phyloP scores from a whole-genome alignment of 2,888 invertebrate genomes.

The Apamea epomidion region DNA sequence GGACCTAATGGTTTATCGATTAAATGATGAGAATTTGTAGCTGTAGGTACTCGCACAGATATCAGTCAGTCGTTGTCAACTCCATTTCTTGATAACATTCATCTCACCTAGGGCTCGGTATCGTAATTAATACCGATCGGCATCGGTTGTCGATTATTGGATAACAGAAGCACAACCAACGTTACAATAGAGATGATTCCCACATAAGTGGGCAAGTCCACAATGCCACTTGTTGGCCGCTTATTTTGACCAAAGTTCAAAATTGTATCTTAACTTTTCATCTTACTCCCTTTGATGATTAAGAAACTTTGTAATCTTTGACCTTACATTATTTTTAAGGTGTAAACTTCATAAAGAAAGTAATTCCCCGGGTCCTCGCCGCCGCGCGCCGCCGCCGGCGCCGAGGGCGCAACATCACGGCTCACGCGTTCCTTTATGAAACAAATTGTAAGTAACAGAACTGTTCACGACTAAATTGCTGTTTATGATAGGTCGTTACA shows the following conservation, averaged over 20 bases:
- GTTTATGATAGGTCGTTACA: neutral
- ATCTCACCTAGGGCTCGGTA: neutral
- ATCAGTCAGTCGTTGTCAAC: neutral
- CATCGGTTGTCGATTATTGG: neutral
- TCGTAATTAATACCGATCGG: neutral
- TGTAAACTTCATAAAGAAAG: conserved; percentile 50
- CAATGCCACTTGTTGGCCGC: too few relatives aligned
- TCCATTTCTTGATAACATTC: neutral
- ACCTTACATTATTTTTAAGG: conserved; percentile 12
- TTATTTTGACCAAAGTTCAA: neutral
- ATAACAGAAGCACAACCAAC: neutral
- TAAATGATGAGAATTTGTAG: neutral
- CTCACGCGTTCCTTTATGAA: conserved; percentile 36
- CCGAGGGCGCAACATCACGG: conserved; percentile 22
- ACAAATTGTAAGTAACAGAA: conserved; percentile 17
- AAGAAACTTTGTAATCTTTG: conserved; percentile 7
- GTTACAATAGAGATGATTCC: neutral
- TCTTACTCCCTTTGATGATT: neutral
- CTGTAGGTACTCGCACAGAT: too few relatives aligned
- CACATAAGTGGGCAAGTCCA: neutral
- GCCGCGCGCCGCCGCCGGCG: conserved; percentile 9
- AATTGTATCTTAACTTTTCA: too few relatives aligned
- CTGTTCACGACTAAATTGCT: conserved; percentile 13
- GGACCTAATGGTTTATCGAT: neutral
- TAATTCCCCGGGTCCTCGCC: conserved; percentile 30